These are phyloP conservation scores for Campoletis raptor DNA, from an alignment of 2,888 invertebrate species.

Conservation along the genomic window DNA sequence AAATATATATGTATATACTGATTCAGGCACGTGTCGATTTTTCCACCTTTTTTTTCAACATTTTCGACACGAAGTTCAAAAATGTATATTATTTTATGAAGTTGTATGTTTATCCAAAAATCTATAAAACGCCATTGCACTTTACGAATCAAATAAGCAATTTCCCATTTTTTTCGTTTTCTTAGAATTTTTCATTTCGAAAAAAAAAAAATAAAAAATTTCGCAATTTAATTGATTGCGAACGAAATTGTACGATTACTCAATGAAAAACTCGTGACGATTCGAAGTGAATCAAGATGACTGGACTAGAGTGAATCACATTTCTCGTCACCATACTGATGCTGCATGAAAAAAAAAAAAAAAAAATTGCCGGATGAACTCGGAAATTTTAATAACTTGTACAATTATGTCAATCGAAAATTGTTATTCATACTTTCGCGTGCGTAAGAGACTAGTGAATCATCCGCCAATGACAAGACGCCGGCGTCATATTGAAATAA, in stretches of 20 bases:
- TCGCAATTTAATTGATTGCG: background rate
- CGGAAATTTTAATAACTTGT: conserved; percentile 12
- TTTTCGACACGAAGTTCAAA: background rate
- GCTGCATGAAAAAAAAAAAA: background rate
- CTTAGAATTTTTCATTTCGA: background rate
- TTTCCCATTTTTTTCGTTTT: background rate
- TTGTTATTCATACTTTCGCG: background rate
- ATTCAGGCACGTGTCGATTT: conserved; percentile 16
- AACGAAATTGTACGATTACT: background rate
- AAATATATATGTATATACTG: conserved; percentile 1
- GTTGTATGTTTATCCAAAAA: background rate
- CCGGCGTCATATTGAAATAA: background rate
- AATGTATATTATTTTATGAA: background rate
- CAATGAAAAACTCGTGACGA: conserved; percentile 5
- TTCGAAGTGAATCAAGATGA: background rate
- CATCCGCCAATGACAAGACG: background rate
- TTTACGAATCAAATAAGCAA: background rate
- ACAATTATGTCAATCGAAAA: conserved; percentile 1
- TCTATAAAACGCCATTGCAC: background rate
- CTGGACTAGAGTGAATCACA: conserved; percentile 3
- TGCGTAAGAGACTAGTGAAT: background rate
- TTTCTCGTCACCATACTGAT: background rate
- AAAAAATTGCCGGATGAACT: conserved; percentile 1
- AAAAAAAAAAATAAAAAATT: background rate
- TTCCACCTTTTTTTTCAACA: background rate